Conservation (phyloP, 2,797 vertebrate species). For the Pseudomugil gertrudae region DNA sequence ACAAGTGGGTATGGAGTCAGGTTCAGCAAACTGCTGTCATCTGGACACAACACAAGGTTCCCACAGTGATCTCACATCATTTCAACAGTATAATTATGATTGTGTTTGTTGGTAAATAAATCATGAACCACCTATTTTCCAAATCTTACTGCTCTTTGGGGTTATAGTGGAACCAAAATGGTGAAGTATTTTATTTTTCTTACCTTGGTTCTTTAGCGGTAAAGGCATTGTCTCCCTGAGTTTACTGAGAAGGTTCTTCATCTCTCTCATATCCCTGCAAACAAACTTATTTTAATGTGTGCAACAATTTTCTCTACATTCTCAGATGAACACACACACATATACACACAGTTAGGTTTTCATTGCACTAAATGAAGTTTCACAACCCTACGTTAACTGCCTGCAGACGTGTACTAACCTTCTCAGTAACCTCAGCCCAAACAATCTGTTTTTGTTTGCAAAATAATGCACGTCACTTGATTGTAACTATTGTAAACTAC, state of each 20-base stretch:
- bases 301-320: neutral
- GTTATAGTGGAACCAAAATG: neutral
- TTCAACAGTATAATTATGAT: too few species aligned
- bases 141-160: neutral
- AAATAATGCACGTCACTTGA: neutral
- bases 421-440: neutral
- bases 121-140: neutral
- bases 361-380: neutral
- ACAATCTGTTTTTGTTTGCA: neutral
- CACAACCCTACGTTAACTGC: neutral
- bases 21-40: constrained; percentile 99
- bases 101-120: neutral
- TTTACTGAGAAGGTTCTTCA: constrained; percentile 99
- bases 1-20: constrained; percentile 95
- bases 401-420: neutral
- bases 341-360: neutral
- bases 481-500: neutral
- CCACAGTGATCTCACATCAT: constrained; percentile 19
- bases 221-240: constrained; percentile 99
- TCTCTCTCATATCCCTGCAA: constrained; percentile 96
- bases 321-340: neutral
- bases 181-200: constrained; percentile 1
- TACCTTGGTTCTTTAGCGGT: constrained; percentile 99
- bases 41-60: constrained; percentile 76
- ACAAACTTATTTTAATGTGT: constrained; percentile 26